A percentile compares a stretch with the other conserved stretches of the same genome.
Conservation (phyloP, 2,797 vertebrate genomes). For the Clarias laeviceps region DNA sequence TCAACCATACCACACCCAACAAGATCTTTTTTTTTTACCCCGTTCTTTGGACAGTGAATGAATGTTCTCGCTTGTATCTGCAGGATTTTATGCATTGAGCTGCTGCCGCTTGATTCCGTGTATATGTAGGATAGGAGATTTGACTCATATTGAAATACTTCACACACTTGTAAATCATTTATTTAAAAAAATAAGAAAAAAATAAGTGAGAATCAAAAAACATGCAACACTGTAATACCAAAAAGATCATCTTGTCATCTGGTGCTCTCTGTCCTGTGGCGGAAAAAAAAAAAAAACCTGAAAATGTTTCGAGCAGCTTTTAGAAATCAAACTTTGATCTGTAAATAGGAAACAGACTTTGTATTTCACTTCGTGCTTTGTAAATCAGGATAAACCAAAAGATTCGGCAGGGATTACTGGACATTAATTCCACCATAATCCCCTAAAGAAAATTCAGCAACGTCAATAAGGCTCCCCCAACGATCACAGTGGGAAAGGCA, state of each 20-base stretch:
- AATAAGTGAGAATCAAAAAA: neutral
- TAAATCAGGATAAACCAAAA: slow-evolving; percentile 35
- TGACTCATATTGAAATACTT: neutral
- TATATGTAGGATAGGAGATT: neutral
- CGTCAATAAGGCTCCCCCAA: slow-evolving; percentile 57
- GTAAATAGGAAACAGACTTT: slow-evolving; percentile 31
- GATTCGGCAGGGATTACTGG: slow-evolving; percentile 58
- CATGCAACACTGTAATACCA: neutral
- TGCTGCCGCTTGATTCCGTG: neutral
- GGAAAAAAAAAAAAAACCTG: neutral
- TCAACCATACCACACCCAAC: too few species aligned
- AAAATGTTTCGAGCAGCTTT: slow-evolving; percentile 9
- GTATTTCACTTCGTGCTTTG: slow-evolving; percentile 26
- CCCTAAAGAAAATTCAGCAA: slow-evolving; percentile 65
- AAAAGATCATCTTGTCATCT: neutral
- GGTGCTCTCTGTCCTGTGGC: neutral
- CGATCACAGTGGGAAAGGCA: slow-evolving; percentile 26
- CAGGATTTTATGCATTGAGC: neutral
- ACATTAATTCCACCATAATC: slow-evolving; percentile 61
- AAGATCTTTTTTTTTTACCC: neutral
- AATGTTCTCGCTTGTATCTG: neutral
- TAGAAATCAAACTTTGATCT: slow-evolving; percentile 14
- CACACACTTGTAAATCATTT: neutral
- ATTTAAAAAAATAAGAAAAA: neutral
- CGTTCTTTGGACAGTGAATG: neutral